Evolutionary conservation across 2,113 vertebrate species (phyloP).

Genomic region (Caranx ignobilis): DNA sequence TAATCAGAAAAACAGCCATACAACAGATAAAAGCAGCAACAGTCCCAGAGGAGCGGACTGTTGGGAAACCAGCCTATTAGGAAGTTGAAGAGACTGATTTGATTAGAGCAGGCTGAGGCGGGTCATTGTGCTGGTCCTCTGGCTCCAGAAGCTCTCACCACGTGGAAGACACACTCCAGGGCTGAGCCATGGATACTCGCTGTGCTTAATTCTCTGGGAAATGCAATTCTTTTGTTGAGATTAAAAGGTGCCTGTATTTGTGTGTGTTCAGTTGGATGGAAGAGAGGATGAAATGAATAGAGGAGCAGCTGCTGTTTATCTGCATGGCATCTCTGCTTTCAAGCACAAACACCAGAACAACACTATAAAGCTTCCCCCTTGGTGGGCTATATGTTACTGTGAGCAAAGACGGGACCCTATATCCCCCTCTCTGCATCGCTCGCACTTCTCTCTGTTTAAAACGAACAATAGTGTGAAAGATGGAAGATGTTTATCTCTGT

Average conservation of each 20-base stretch:
- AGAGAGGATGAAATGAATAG: conserved; percentile 61
- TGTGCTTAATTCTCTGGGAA: conserved; percentile 51
- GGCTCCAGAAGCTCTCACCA: conserved; percentile 56
- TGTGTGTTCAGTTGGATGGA: conserved; percentile 51
- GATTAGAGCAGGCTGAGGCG: conserved; percentile 63
- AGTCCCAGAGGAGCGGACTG: conserved; percentile 58
- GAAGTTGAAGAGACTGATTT: conserved; percentile 74
- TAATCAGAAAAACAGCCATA: conserved; percentile 65
- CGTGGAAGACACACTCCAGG: conserved; percentile 19
- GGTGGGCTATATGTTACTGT: conserved; percentile 64
- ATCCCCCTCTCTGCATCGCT: conserved; percentile 28
- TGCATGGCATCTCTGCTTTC: conserved; percentile 64
- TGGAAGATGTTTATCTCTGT: conserved; percentile 59
- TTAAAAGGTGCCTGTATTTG: conserved; percentile 60
- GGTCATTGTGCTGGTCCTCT: conserved; percentile 66
- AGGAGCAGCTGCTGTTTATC: conserved; percentile 70
- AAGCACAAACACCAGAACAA: conserved; percentile 55
- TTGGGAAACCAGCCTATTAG: conserved; percentile 69
- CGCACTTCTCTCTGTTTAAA: conserved; percentile 27
- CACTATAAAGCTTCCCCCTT: conserved; percentile 57
- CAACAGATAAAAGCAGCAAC: conserved; percentile 65
- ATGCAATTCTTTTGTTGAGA: conserved; percentile 56
- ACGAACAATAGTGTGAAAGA: conserved; percentile 60
- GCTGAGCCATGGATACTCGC: conserved; percentile 2
- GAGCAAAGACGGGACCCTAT: conserved; percentile 17